Evolutionary conservation across 30 jellyfish, hydroid and myxozoan genomes (phyloP).

Genomic region (Cassiopea xamachana): DNA sequence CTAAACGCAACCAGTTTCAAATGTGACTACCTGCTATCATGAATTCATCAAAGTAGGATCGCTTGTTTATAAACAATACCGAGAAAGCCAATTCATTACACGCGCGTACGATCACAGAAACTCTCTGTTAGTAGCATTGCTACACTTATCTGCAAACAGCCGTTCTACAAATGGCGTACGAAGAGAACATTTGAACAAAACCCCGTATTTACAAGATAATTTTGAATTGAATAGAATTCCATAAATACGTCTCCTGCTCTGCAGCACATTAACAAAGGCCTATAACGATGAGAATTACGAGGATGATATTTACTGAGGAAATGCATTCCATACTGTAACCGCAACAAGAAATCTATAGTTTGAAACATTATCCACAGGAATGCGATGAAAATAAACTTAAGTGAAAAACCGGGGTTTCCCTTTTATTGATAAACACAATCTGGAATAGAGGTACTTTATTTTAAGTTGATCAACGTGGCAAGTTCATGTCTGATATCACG

Average conservation of each 20-base stretch:
- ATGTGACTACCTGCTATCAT: conserved; percentile 26
- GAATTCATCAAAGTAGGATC: not conserved
- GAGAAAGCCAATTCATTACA: not conserved
- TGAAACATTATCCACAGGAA: not conserved
- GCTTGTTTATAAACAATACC: not conserved
- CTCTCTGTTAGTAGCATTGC: not conserved
- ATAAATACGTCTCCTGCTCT: not conserved
- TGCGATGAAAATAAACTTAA: too few relatives aligned
- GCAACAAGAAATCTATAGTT: not conserved
- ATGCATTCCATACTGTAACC: not conserved
- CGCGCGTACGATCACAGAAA: not conserved
- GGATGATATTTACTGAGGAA: not conserved
- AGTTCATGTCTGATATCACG: too few relatives aligned
- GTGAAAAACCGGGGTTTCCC: not conserved
- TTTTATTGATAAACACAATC: too few relatives aligned
- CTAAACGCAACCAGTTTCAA: not conserved
- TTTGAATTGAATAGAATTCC: not conserved
- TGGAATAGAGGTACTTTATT: too few relatives aligned
- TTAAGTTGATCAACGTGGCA: too few relatives aligned
- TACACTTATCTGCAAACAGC: not conserved
- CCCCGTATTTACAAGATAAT: not conserved
- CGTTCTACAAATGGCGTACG: not conserved
- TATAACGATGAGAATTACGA: not conserved
- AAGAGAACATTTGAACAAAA: not conserved
- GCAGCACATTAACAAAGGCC: not conserved